Base-by-base conservation (phyloP, 2,888 invertebrate genomes). In the Macrophya annulata region DNA sequence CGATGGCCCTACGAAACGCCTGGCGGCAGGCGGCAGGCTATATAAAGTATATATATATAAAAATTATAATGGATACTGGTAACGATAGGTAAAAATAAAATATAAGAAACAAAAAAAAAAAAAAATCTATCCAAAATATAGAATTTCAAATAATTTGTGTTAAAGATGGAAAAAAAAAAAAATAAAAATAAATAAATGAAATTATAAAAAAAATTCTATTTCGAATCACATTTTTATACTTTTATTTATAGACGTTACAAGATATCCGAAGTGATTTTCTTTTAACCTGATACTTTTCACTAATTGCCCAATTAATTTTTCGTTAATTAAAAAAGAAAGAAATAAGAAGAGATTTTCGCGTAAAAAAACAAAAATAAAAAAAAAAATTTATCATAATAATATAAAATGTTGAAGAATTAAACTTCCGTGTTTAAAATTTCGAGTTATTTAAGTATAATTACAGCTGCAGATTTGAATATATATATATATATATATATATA, bases 51-150 rank as follows among this genome's bases (percentile, higher is more conserved):
- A 68, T 37, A 68, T 3, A 17, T 68, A 68, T 37, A 68, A 68
- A 68, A 68, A 68, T 68, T 68, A 37, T 37, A 68, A 31, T 25
- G 62, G 62, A 62, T 37, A 68, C 17, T 68, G 68, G 37, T 68
- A 17, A 68, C 15, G 25, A 37, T 31, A 17, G 68, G 37, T 17
- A 31, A 4, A 6, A 48, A 48, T 31, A 31, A 31, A 55, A 55
- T n/a, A n/a, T n/a, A 8, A 55, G 2, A 6, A 8, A n/a, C 2
- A n/a, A 8, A n/a, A 6, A 6, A 6, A 10, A 43, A 4, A n/a
- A 55, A 55, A 17, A 51, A 5, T 51, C 17, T 15, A 15, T 17
- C 17, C 51, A 17, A 15, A 51, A 51, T 51, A 17, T 4, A 51
- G 17, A 51, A 51, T 51, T 17, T 17, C 17, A 4, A 51, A 51